Conservation (phyloP, 2,797 vertebrate genomes). For the Varecia variegata region DNA sequence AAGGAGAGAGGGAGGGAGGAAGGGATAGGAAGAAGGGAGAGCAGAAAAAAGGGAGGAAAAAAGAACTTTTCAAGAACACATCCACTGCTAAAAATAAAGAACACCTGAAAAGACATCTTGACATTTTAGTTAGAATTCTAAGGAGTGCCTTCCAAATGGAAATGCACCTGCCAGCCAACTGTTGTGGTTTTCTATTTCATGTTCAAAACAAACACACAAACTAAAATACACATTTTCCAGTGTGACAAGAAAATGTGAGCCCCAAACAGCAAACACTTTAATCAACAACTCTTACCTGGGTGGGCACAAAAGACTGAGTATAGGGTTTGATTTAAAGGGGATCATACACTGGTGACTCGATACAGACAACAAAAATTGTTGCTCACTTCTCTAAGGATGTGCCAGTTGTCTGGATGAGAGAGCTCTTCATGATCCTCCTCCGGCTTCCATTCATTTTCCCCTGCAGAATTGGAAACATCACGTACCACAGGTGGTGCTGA, state of each 20-base stretch:
- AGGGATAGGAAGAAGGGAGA: too few species aligned
- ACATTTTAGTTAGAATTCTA: constrained; percentile 30
- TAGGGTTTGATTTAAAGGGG: constrained; percentile 54
- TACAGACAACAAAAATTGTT: constrained; percentile 20
- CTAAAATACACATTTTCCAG: constrained; percentile 17
- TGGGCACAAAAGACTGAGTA: constrained; percentile 56
- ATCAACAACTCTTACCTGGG: constrained; percentile 65
- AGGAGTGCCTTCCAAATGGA: neutral
- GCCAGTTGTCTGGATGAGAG: neutral
- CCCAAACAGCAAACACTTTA: constrained; percentile 64
- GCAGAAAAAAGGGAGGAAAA: neutral
- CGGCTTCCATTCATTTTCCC: neutral
- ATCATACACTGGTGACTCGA: neutral
- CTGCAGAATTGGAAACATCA: constrained; percentile 32
- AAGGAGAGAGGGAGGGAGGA: rapidly evolving
- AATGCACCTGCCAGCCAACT: neutral
- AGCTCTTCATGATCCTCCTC: constrained; percentile 34
- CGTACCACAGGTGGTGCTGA: neutral
- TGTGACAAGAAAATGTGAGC: constrained; percentile 49
- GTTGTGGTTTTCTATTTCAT: constrained; percentile 4
- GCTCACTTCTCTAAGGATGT: neutral
- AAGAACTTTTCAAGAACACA: constrained; percentile 19
- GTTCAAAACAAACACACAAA: constrained; percentile 9
- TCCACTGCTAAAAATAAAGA: neutral
- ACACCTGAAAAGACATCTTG: neutral